Evolutionary conservation across 1,140 invertebrate genomes (phyloP).

Genomic region (Ganaspis sp.): DNA sequence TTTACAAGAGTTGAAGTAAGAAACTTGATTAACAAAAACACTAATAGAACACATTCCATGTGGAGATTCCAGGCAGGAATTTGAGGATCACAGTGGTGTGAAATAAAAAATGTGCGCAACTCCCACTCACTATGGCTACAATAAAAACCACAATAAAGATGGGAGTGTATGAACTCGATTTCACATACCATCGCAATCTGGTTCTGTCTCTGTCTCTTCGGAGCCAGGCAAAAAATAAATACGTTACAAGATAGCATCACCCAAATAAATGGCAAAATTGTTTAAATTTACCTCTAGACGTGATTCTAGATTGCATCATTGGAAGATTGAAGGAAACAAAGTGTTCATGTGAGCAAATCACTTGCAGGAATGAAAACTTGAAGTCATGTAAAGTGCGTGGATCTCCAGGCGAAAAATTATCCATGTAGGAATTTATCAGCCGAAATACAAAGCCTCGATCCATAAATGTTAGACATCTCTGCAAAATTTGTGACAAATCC

Average conservation of each 20-base stretch:
- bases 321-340: constrained; percentile 93
- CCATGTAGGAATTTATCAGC: constrained; percentile 90
- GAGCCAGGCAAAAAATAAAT: constrained; percentile 69
- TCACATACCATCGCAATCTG: constrained; percentile 71
- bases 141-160: constrained; percentile 54
- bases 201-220: constrained; percentile 67
- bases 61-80: constrained; percentile 16
- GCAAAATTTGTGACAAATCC: constrained; percentile 49
- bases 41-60: not conserved
- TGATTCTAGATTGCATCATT: constrained; percentile 79
- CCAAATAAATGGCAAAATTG: constrained; percentile 16
- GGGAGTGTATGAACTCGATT: constrained; percentile 55
- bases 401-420: constrained; percentile 89
- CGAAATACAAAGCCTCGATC: constrained; percentile 95
- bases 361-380: constrained; percentile 93
- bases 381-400: constrained; percentile 87
- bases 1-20: too few species aligned
- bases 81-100: not conserved
- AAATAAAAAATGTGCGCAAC: constrained; percentile 46
- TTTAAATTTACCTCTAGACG: constrained; percentile 64
- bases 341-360: constrained; percentile 95
- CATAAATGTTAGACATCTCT: constrained; percentile 94
- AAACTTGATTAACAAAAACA: not conserved
- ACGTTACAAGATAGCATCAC: constrained; percentile 41
- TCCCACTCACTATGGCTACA: constrained; percentile 55